phyloP scores from a whole-genome alignment of 2,888 invertebrate species.

The Nasonovia ribisnigri region DNA sequence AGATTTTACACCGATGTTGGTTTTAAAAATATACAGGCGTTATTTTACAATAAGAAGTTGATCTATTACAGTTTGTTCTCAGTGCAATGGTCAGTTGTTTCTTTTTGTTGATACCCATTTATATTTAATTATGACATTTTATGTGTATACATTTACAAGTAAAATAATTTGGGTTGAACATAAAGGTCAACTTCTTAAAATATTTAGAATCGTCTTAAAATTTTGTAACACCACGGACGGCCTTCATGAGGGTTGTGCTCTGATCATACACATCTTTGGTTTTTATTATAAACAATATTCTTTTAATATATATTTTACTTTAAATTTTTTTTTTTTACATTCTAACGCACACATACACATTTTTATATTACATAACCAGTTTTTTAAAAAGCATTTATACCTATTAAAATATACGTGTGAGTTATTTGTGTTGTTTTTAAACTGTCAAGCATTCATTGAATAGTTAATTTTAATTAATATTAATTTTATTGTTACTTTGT shows the following conservation, averaged over 20 bases:
- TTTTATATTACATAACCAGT: constrained; percentile 61
- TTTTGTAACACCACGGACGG: constrained; percentile 63
- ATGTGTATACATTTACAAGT: constrained; percentile 29
- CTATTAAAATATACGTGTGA: constrained; percentile 62
- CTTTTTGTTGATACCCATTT: constrained; percentile 38
- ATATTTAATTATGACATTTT: constrained; percentile 13
- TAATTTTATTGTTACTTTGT: constrained; percentile 59
- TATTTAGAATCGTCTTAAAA: constrained; percentile 36
- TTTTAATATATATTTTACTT: constrained; percentile 39
- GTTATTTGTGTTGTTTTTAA: constrained; percentile 60
- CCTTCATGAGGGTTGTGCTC: constrained; percentile 62
- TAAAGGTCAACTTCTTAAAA: constrained; percentile 49
- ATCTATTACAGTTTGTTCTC: constrained; percentile 17
- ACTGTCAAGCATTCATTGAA: constrained; percentile 59
- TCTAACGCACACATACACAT: constrained; percentile 62
- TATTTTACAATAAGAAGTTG: constrained; percentile 41
- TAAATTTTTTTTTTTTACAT: constrained; percentile 54
- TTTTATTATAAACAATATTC: constrained; percentile 53
- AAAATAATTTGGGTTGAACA: constrained; percentile 14
- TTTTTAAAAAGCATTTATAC: constrained; percentile 62
- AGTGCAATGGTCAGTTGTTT: constrained; percentile 7
- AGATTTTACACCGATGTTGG: constrained; percentile 51
- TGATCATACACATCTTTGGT: constrained; percentile 53
- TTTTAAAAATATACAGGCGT: constrained; percentile 43
- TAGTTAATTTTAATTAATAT: constrained; percentile 57